Evolutionary conservation across 2,888 invertebrate species (phyloP).

Genomic region (Xylocampa areola): DNA sequence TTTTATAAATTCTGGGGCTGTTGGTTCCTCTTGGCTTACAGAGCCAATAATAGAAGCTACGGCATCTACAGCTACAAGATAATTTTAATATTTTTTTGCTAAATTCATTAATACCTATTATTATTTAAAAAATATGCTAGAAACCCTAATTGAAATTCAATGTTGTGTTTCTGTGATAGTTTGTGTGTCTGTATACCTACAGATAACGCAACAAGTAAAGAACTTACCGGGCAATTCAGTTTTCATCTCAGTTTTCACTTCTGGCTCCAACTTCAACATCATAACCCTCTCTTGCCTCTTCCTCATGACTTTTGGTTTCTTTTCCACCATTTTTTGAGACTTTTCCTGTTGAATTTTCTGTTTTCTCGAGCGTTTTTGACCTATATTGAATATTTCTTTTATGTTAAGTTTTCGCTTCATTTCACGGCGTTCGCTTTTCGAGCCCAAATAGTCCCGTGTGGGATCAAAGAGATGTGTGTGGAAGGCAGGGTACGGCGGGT

Average conservation of each 20-base stretch:
- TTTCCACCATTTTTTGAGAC: constrained; percentile 55
- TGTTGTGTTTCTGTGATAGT: too few relatives aligned
- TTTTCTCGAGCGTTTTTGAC: constrained; percentile 81
- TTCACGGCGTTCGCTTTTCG: constrained; percentile 92
- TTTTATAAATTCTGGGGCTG: constrained; percentile 8
- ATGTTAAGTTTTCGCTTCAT: constrained; percentile 92
- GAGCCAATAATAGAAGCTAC: constrained; percentile 84
- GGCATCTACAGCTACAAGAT: constrained; percentile 71
- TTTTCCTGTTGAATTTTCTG: constrained; percentile 61
- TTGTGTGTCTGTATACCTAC: too few relatives aligned
- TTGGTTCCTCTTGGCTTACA: constrained; percentile 51
- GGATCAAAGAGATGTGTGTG: constrained; percentile 87
- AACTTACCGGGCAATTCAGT: constrained; percentile 75
- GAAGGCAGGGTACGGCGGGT: constrained; percentile 62
- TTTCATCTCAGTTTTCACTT: constrained; percentile 60
- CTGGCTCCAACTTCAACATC: constrained; percentile 51
- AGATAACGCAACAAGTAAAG: too few relatives aligned
- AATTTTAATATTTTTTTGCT: too few relatives aligned
- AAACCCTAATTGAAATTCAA: too few relatives aligned
- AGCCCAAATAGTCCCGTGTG: constrained; percentile 84
- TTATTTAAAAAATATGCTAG: too few relatives aligned
- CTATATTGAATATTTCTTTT: constrained; percentile 91
- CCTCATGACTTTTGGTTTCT: constrained; percentile 71
- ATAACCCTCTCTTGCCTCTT: constrained; percentile 48
- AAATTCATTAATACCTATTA: too few relatives aligned